Base-by-base conservation (phyloP, 2,888 invertebrate genomes). In the Kryphioiulus occultus region DNA sequence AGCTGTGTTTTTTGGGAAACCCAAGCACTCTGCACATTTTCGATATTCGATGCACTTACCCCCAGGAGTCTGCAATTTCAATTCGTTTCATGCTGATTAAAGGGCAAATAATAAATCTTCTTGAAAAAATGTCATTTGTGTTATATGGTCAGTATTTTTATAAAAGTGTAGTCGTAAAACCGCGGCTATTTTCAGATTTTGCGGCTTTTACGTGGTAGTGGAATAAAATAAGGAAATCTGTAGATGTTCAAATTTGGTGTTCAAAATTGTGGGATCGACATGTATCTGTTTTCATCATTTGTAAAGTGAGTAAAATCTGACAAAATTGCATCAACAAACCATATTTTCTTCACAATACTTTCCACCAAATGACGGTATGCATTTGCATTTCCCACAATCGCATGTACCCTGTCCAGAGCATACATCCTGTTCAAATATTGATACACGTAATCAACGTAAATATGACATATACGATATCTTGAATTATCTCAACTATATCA, bases 321-420 rank as follows among this genome's bases (percentile, higher is more conserved):
- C 4, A 17, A 53, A 53, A 53, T n/a, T 53, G n/a, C 26, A 26
- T 35, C 35, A 87, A 93, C 95, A 94, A 92, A 96, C 96, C 1
- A 98, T 97, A 91, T 99, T 99, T 90, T 96, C 96, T 91, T 99
- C 98, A 92, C 99, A 99, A 91, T 95, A 96, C 90, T 94, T 94
- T 53, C 99, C 99, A 0, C 96, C 95, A 91, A 95, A 97, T 88
- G 32, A 30, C 10, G 39, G 17, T 9, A 82, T 26, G 32, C 88
- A 89, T 22, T 87, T 82, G 83, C 89, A 89, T n/a, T 26, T 30
- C n/a, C 88, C 89, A 59, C 89, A 89, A 22, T 47, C 59, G 42
- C 89, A 89, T 0, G 84, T 30, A 22, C 88, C 88, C 9, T 83
- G 30, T 12, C 42, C 85, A 59, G 59, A 87, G 30, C 86, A 86